Percentiles rank a stretch among this genome's conserved stretches.
Evolutionary conservation across 1,140 invertebrate genomes (phyloP).

Genomic region (Psix sp.): DNA sequence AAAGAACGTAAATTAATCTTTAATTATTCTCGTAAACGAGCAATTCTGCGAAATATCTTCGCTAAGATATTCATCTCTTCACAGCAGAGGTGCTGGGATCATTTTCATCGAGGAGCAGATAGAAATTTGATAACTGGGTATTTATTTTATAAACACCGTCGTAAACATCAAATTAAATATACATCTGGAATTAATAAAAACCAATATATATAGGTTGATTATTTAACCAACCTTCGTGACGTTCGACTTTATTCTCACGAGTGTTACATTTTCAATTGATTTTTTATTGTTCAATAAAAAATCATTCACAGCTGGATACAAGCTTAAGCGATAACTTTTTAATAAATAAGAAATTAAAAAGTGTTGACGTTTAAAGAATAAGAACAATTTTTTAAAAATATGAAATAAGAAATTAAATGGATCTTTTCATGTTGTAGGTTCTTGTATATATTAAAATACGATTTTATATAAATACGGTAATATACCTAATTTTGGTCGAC

Average conservation of each 20-base stretch:
- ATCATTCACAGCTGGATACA: too few species aligned
- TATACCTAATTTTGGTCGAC: too few species aligned
- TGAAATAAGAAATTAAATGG: too few species aligned
- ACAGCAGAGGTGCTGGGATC: conserved; percentile 54
- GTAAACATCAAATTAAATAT: conserved; percentile 60
- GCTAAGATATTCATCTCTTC: conserved; percentile 55
- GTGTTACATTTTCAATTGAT: conserved; percentile 54
- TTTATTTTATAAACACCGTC: conserved; percentile 53
- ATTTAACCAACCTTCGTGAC: conserved; percentile 23
- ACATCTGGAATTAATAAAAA: conserved; percentile 59
- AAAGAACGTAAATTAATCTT: conserved; percentile 58
- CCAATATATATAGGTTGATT: conserved; percentile 48
- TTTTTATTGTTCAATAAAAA: conserved; percentile 42
- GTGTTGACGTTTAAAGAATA: too few species aligned
- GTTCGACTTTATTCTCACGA: conserved; percentile 33
- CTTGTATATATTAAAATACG: too few species aligned
- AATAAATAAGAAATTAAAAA: too few species aligned
- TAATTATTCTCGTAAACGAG: conserved; percentile 57
- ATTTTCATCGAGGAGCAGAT: conserved; percentile 51
- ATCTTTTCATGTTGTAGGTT: too few species aligned
- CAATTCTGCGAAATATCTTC: conserved; percentile 54
- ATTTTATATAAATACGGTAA: too few species aligned
- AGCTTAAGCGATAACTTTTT: too few species aligned
- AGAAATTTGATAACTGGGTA: conserved; percentile 58
- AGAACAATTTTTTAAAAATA: too few species aligned